Evolutionary conservation across 2,888 invertebrate genomes (phyloP).

Genomic region (Trilocha varians): DNA sequence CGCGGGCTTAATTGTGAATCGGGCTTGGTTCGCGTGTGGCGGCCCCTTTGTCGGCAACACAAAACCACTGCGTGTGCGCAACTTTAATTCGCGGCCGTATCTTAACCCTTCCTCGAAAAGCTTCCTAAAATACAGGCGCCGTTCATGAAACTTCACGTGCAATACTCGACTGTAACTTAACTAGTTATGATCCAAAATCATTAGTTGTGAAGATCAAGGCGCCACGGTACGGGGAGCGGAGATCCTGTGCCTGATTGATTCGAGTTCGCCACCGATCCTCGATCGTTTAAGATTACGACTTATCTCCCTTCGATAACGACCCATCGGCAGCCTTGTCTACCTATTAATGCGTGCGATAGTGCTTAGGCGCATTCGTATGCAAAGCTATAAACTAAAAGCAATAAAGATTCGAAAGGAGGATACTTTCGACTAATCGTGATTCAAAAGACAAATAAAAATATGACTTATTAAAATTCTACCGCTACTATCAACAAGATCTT

Average conservation of each 20-base stretch:
- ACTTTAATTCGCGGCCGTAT: conserved; percentile 46
- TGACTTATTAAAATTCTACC: conserved; percentile 44
- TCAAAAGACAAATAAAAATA: conserved; percentile 33
- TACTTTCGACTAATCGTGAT: not conserved
- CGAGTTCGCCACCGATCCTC: not conserved
- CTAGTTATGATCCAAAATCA: conserved; percentile 33
- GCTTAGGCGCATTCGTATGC: not conserved
- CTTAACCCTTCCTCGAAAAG: conserved; percentile 58
- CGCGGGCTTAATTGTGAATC: conserved; percentile 71
- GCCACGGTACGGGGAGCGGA: conserved; percentile 62
- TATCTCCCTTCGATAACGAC: not conserved
- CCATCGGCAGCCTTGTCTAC: not conserved
- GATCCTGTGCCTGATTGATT: conserved; percentile 64
- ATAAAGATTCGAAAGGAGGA: conserved; percentile 5
- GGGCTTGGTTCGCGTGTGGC: conserved; percentile 67
- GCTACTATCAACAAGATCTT: conserved; percentile 56
- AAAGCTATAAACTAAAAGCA: conserved; percentile 1
- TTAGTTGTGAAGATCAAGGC: conserved; percentile 50
- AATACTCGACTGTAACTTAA: conserved; percentile 35
- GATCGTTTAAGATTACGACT: not conserved
- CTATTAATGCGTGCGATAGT: conserved; percentile 1
- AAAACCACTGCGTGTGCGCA: conserved; percentile 40
- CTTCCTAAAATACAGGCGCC: conserved; percentile 69
- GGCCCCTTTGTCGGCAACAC: conserved; percentile 62
- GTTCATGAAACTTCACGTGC: conserved; percentile 27